phyloP scores from a whole-genome alignment of 2,113 vertebrate genomes.

The Typhlomys cinereus region DNA sequence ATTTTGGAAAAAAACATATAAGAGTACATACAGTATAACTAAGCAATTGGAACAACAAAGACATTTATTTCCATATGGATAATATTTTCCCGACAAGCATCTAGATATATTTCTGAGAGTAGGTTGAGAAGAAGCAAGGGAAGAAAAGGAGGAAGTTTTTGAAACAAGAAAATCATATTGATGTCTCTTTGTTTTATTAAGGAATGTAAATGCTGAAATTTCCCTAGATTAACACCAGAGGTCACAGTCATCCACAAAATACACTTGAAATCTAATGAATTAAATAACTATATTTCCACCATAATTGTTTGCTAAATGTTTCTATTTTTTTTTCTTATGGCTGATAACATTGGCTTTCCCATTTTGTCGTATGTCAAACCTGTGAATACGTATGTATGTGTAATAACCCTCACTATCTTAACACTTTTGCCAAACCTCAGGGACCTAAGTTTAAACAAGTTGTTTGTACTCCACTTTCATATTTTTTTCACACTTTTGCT shows the following conservation, averaged over 20 bases:
- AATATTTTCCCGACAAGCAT: background rate
- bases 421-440: background rate
- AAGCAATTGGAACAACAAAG: background rate
- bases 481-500: background rate
- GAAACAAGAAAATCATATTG: background rate
- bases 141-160: background rate
- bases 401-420: background rate
- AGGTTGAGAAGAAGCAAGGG: background rate
- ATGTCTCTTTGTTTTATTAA: slow-evolving; percentile 27
- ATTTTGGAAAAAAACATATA: background rate
- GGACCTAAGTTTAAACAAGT: background rate
- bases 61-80: background rate
- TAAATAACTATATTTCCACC: slow-evolving; percentile 35
- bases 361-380: background rate
- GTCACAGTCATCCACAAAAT: slow-evolving; percentile 81
- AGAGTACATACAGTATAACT: background rate
- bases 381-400: background rate
- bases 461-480: background rate
- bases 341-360: background rate
- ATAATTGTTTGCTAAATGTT: background rate
- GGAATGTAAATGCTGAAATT: slow-evolving; percentile 65
- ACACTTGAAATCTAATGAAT: slow-evolving; percentile 52
- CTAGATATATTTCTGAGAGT: background rate
- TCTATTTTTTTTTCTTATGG: background rate
- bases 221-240: slow-evolving; percentile 83